Conservation (phyloP, 2,113 vertebrate genomes). For the Craseonycteris thonglongyai region DNA sequence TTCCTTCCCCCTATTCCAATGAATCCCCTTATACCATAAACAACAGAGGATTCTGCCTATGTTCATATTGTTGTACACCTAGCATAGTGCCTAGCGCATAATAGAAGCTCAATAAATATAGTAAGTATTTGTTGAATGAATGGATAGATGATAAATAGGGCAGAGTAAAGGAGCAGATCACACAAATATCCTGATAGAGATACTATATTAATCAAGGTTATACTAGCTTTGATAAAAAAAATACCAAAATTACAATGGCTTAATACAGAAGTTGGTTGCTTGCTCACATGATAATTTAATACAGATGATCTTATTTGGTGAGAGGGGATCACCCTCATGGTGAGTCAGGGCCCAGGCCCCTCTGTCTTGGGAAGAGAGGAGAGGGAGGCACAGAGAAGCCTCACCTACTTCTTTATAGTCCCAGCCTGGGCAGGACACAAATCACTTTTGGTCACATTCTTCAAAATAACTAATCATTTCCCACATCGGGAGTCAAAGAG, state of each 20-base stretch:
- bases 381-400: not conserved
- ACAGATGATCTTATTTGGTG: not conserved
- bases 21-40: not conserved
- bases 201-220: not conserved
- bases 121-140: not conserved
- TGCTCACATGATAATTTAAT: not conserved
- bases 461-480: not conserved
- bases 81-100: not conserved
- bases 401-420: not conserved
- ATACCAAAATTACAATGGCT: not conserved
- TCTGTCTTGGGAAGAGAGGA: not conserved
- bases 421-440: not conserved
- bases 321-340: fast-evolving
- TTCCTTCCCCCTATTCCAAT: not conserved
- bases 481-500: not conserved
- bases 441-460: not conserved
- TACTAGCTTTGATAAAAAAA: not conserved
- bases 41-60: not conserved
- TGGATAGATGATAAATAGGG: not conserved
- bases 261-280: not conserved
- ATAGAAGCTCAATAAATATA: not conserved
- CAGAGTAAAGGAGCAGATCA: not conserved
- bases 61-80: not conserved
- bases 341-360: not conserved
- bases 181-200: not conserved